Percentiles rank a stretch among this genome's conserved stretches.
Conservation (phyloP, 2,113 vertebrate genomes). For the Lichenostomus cassidix region DNA sequence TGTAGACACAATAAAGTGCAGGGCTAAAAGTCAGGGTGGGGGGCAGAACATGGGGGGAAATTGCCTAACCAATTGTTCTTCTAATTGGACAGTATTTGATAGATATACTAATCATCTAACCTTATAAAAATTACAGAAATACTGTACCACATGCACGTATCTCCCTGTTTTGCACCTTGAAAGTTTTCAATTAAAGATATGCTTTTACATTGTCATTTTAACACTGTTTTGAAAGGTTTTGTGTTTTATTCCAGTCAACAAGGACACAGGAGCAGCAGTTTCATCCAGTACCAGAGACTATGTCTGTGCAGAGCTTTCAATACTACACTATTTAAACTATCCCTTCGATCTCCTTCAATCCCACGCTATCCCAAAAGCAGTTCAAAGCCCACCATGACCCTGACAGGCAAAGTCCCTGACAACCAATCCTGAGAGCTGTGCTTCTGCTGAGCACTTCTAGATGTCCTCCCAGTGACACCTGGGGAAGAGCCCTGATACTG, state of each 20-base stretch:
- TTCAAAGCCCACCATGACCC: not conserved
- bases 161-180: not conserved
- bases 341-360: no score
- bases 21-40: not conserved
- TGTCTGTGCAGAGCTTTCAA: not conserved
- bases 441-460: not conserved
- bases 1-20: not conserved
- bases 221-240: not conserved
- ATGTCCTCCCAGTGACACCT: not conserved
- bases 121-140: not conserved
- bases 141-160: fast-evolving
- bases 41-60: not conserved
- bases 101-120: not conserved
- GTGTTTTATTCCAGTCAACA: not conserved
- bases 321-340: no score
- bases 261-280: not conserved
- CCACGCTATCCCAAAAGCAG: not conserved
- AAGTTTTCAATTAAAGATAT: not conserved
- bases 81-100: not conserved
- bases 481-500: not conserved
- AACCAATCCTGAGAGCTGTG: not conserved
- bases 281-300: not conserved
- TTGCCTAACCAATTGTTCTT: not conserved
- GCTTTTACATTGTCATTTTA: not conserved
- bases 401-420: not conserved